Evolutionary conservation across 2,797 vertebrate genomes (phyloP), one percentile per base, ranked within the genome.

Genomic region (Sebastes kiyomatsui): DNA sequence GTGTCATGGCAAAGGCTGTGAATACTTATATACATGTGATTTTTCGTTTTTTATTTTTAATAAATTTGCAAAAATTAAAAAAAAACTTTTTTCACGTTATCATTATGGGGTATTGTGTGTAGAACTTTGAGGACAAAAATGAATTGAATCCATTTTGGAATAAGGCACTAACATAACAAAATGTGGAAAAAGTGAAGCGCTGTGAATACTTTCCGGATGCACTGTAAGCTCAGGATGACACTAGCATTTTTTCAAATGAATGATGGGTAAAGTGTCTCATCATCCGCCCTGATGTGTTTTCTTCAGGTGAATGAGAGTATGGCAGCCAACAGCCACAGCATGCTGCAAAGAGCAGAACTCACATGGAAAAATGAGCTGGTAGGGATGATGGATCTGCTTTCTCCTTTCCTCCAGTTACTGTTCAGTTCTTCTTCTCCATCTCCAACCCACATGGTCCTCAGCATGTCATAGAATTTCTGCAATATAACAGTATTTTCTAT

Each of bases 321-420:
- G 35, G 33, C 71, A 82, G 90, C 72, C 59, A 93, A 90, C 74
- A 75, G 87, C 71, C 74, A 85, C 77, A 59, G 66, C 3, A 20
- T 30, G 38, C 64, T 71, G 70, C 85, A 87, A 75, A 84, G 67
- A 79, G 25, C 69, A 52, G 96, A 96, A 64, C 62, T 87, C 32
- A 95, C 93, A 61, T 97, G 96, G 96, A 94, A 91, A 65, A 82
- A 92, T 59, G 96, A 98, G 73, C 83, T 98, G 95, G 97, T 98
- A 90, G 11, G 85, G n/a, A 70, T 32, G 20, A 49, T 14, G 5
- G 16, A 38, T 54, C 32, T 56, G 2, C 54, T 35, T 6, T 49
- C 23, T 54, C 10, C 9, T 81, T 7, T 67, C 20, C n/a, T 42
- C 0, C 2, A 52, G 3, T 82, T 68, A 52, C 30, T 35, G 1